These are phyloP conservation scores for Balanococcus diminutus DNA, from an alignment of 2,888 invertebrate species.

Conservation along the genomic window DNA sequence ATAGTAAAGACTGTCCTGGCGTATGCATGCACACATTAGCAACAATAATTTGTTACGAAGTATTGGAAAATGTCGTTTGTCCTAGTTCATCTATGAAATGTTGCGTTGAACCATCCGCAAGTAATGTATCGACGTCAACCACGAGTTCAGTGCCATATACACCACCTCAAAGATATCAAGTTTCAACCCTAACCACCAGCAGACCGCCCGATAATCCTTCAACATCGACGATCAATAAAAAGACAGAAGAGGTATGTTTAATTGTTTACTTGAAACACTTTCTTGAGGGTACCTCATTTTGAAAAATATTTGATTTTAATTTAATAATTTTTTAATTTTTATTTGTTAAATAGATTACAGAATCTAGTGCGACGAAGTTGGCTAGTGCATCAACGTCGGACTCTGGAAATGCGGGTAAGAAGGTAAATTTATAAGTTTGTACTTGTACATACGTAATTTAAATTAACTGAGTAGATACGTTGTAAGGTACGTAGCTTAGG, in stretches of 20 bases:
- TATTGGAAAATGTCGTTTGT: constrained; percentile 80
- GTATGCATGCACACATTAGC: constrained; percentile 86
- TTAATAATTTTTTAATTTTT: not conserved
- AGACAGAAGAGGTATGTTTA: constrained; percentile 11
- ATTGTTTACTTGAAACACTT: not conserved
- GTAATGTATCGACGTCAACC: constrained; percentile 56
- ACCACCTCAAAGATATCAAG: constrained; percentile 10
- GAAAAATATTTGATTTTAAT: not conserved
- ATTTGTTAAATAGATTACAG: constrained; percentile 26
- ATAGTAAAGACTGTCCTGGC: constrained; percentile 86
- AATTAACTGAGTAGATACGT: not conserved
- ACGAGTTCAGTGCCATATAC: constrained; percentile 42
- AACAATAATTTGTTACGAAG: constrained; percentile 83
- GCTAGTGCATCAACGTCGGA: constrained; percentile 35
- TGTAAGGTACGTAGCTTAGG: too few relatives aligned
- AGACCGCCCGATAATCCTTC: constrained; percentile 31
- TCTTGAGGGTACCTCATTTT: not conserved
- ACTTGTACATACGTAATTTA: constrained; percentile 16
- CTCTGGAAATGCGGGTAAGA: constrained; percentile 57
- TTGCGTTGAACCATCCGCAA: constrained; percentile 72
- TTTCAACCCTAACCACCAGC: constrained; percentile 11
- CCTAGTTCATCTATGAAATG: constrained; percentile 83
- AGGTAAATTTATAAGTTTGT: constrained; percentile 56
- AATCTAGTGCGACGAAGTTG: constrained; percentile 9
- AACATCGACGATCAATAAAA: constrained; percentile 22